phyloP scores from a whole-genome alignment of 1,140 invertebrate species.

The Luehdorfia chinensis region DNA sequence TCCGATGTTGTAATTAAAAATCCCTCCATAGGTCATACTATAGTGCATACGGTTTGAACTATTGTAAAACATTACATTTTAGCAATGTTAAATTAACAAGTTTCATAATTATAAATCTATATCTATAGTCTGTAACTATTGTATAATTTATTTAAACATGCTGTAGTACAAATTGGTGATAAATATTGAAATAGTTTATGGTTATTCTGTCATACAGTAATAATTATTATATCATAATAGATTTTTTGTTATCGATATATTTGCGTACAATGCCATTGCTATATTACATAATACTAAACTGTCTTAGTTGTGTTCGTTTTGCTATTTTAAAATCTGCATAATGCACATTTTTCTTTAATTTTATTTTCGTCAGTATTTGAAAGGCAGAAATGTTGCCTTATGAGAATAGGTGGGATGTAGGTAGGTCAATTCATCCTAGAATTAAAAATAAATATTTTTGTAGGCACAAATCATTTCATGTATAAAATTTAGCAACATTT shows the following conservation, averaged over 20 bases:
- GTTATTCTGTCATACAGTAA: not conserved
- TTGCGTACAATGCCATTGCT: slow-evolving; percentile 9
- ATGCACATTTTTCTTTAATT: no score
- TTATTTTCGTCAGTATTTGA: slow-evolving; percentile 13
- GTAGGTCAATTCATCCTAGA: slow-evolving; percentile 21
- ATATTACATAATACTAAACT: not conserved
- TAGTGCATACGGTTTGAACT: slow-evolving; percentile 39
- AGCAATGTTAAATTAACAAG: slow-evolving; percentile 1
- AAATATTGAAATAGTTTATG: not conserved
- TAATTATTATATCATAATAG: not conserved
- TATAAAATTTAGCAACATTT: not conserved
- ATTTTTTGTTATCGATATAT: slow-evolving; percentile 12
- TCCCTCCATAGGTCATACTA: slow-evolving; percentile 22
- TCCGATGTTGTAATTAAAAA: slow-evolving; percentile 31
- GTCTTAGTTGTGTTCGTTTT: not conserved
- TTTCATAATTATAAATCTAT: not conserved
- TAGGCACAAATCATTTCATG: slow-evolving; percentile 12
- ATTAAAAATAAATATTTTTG: slow-evolving; percentile 25
- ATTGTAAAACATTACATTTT: slow-evolving; percentile 8
- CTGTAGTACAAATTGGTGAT: slow-evolving; percentile 11
- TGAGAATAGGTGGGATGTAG: slow-evolving; percentile 13
- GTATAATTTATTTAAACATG: not conserved
- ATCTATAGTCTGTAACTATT: not conserved
- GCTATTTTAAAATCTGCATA: not conserved
- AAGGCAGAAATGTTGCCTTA: slow-evolving; percentile 19